Evolutionary conservation across 2,888 invertebrate species (phyloP), one percentile per base, ranked within the genome.

Genomic region (Metopia argyrocephala): DNA sequence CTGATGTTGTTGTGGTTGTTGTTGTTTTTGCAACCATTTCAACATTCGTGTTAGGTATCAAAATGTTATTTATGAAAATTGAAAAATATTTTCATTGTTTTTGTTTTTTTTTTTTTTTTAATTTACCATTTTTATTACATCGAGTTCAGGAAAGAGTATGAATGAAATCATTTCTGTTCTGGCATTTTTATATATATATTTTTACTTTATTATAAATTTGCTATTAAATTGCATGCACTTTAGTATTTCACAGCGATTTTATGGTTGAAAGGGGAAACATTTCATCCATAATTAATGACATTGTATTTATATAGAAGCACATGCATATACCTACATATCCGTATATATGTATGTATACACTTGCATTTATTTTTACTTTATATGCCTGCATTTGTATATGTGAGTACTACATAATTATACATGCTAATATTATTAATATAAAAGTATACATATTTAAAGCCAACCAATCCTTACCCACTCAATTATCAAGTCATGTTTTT

Each of bases 21-120:
- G n/a, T 18, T 20, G 21, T 23, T 57, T 66, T 21, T 28, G 15
- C 21, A 21, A 50, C 3, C 57, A 62, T 31, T 57, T 68, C 64
- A 38, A 27, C 25, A 74, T 57, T 66, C 52, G 71, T 65, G 71
- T 78, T 76, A 83, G 84, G 84, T 83, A 85, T 84, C 83, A 84
- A 85, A 86, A 84, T 83, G 85, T 85, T 85, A 87, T 86, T 85
- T 86, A 87, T 86, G 86, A 85, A 87, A 87, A 87, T 87, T 86
- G 86, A 85, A 87, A 85, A 85, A 85, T 83, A 84, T 85, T 83
- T 84, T n/a, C n/a, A 83, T 83, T 82, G 85, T 86, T 82, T 85
- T 61, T 9, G 31, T 31, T 31, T 5, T 31, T 31, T n/a, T n/a
- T n/a, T n/a, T n/a, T n/a, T n/a, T n/a, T n/a, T n/a, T n/a, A n/a